A percentile compares a stretch with the other conserved stretches of the same genome.
phyloP scores from a whole-genome alignment of 1,140 invertebrate genomes.

The Pemphigus obesinymphae region DNA sequence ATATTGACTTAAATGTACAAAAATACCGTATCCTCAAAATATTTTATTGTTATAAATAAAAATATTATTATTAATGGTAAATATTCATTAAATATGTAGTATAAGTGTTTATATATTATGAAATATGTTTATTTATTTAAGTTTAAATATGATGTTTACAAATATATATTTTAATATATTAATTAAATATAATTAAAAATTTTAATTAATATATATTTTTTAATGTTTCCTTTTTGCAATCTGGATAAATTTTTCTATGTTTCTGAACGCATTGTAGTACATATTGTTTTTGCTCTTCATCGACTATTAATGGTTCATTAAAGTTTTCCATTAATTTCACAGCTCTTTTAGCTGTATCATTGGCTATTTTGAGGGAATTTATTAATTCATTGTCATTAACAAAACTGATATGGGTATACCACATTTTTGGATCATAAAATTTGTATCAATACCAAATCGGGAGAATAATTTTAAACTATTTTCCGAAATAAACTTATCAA shows the following conservation, averaged over 20 bases:
- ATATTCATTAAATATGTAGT: neutral
- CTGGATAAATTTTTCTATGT: neutral
- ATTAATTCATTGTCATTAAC: neutral
- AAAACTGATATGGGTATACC: neutral
- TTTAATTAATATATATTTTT: neutral
- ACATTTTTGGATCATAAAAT: neutral
- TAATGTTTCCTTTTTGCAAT: neutral
- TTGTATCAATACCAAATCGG: neutral
- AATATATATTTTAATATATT: too few relatives aligned
- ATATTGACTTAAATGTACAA: neutral
- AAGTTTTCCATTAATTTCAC: too few relatives aligned
- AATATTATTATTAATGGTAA: neutral
- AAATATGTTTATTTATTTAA: neutral
- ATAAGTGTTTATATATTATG: neutral
- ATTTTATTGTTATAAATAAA: neutral
- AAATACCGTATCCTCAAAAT: neutral
- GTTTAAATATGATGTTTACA: too few relatives aligned
- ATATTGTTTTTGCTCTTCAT: too few relatives aligned
- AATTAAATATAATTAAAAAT: neutral
- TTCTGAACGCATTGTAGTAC: neutral
- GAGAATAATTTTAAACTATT: neutral
- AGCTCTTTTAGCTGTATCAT: too few relatives aligned
- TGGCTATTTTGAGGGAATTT: too few relatives aligned
- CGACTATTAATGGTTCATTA: too few relatives aligned
- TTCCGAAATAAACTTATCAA: neutral